Evolutionary conservation across 1,140 invertebrate genomes (phyloP).

Genomic region (Drosophila leontia): DNA sequence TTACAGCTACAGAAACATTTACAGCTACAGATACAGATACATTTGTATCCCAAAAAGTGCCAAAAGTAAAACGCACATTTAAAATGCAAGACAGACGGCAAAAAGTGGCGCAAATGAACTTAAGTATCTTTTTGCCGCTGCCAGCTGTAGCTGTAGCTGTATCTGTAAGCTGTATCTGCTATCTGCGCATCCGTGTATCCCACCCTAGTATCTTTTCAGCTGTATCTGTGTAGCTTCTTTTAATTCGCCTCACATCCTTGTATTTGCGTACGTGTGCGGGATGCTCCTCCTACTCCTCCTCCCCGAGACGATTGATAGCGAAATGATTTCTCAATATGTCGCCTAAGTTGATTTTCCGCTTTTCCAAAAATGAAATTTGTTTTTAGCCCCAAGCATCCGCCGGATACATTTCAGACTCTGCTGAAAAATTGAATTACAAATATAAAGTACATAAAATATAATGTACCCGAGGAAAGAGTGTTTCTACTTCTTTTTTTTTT

Average conservation of each 20-base stretch:
- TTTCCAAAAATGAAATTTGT: slow-evolving; percentile 56
- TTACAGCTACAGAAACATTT: not conserved
- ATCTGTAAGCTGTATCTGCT: slow-evolving; percentile 17
- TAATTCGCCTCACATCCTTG: slow-evolving; percentile 80
- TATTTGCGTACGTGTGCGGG: slow-evolving; percentile 76
- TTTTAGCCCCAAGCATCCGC: slow-evolving; percentile 11
- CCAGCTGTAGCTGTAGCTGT: slow-evolving; percentile 1
- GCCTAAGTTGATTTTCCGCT: slow-evolving; percentile 63
- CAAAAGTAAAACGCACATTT: slow-evolving; percentile 45
- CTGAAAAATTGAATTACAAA: slow-evolving; percentile 60
- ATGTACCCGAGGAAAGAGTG: not conserved
- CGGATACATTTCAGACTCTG: slow-evolving; percentile 47
- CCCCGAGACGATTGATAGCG: slow-evolving; percentile 57
- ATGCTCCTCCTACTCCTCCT: too few species aligned
- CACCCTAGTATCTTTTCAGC: slow-evolving; percentile 7
- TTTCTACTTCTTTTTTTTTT: slow-evolving; percentile 9
- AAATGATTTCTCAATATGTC: slow-evolving; percentile 75
- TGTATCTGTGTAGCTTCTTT: slow-evolving; percentile 43
- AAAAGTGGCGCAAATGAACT: slow-evolving; percentile 81
- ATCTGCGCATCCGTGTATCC: slow-evolving; percentile 23
- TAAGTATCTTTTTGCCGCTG: slow-evolving; percentile 55
- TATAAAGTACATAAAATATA: slow-evolving; percentile 16
- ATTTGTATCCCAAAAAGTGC: slow-evolving; percentile 35
- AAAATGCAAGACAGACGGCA: slow-evolving; percentile 61
- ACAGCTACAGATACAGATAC: slow-evolving; percentile 11